Evolutionary conservation across 2,888 invertebrate genomes (phyloP), one percentile per base, ranked within the genome.

Genomic region (Parnassius orleans): DNA sequence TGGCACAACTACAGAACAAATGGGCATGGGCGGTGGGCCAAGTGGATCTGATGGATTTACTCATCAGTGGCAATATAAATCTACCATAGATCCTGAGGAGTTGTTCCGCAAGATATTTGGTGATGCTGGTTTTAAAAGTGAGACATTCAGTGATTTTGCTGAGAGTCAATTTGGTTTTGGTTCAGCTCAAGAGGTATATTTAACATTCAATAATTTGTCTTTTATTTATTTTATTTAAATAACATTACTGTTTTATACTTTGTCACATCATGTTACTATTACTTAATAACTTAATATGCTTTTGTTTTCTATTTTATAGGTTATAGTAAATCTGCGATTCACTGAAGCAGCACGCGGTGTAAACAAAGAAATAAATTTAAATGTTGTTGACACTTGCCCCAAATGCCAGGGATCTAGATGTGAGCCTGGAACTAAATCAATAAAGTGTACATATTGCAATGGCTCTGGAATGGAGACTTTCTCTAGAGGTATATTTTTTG

Each of bases 391-490:
- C 79, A 95, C 94, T 0, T 99, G 99, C 81, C 94, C 95, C 0
- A 97, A 96, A 81, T 99, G 99, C 81, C 81, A 86, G 51, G 99
- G 99, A 0, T 90, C 93, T 2, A 94, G 97, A 64, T 96, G 96
- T 78, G 98, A 98, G 79, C 95, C 94, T 0, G 99, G 99, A n/a
- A 97, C 97, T 0, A 97, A 97, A 79, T 94, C 98, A 9, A 94
- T 95, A 2, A 94, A 94, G 65, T 99, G 99, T 81, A 95, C 95
- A 2, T 96, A 96, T 78, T 99, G 99, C 82, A 97, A 98, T 87
- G 99, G 99, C 10, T 96, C 97, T 3, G 99, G 99, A 62, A 98
- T 98, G 95, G 97, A 98, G 86, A 97, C 97, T 10, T 95, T 97
- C 69, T 94, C 95, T 15, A 95, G 95, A 69, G 94, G 93, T 93